Percentiles rank a stretch among this genome's conserved stretches.
These are phyloP conservation scores for Rhizoglyphus robini DNA, from an alignment of 1,140 invertebrate species.

Conservation along the genomic window DNA sequence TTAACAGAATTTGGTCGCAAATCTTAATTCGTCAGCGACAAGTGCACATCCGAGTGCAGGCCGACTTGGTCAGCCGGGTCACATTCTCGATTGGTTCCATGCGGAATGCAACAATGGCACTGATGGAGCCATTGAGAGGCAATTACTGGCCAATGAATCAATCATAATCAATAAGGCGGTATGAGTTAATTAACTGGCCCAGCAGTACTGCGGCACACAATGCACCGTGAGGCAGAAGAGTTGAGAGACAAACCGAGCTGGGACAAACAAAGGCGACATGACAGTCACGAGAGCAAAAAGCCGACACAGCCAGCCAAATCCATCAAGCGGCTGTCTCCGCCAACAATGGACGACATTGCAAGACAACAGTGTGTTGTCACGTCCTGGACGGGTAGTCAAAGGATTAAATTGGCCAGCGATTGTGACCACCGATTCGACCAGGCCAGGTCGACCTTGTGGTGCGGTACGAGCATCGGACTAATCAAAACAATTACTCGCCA, in stretches of 20 bases:
- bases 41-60: neutral
- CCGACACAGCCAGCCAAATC: neutral
- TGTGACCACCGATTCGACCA: neutral
- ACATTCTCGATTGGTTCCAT: neutral
- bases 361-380: neutral
- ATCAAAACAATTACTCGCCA: neutral
- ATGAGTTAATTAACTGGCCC: constrained; percentile 9
- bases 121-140: neutral
- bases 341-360: neutral
- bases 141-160: constrained; percentile 9
- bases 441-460: neutral
- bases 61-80: neutral
- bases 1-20: too few relatives aligned
- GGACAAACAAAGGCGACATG: neutral
- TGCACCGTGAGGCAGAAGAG: neutral
- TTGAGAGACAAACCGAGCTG: neutral
- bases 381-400: neutral
- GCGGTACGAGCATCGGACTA: too few relatives aligned
- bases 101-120: neutral
- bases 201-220: neutral
- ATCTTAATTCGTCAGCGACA: too few relatives aligned
- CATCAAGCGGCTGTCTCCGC: neutral
- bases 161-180: constrained; percentile 11
- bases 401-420: constrained; percentile 8
- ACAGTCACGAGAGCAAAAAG: constrained; percentile 1